These are phyloP conservation scores for Tenrec ecaudatus DNA, from an alignment of 2,113 vertebrate genomes.

Conservation along the genomic window DNA sequence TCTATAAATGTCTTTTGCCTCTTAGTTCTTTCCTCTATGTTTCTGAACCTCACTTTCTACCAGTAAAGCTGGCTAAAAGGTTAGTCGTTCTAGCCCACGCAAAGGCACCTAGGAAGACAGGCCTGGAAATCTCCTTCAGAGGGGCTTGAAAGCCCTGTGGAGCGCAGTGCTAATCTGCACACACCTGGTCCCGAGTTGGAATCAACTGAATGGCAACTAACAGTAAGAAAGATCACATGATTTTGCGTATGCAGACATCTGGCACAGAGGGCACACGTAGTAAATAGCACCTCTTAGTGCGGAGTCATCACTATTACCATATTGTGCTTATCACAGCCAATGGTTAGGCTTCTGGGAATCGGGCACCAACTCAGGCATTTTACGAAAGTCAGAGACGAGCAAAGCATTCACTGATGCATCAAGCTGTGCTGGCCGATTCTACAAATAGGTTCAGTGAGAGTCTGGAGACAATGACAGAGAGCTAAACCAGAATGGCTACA, in stretches of 20 bases:
- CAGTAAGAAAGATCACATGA: background rate
- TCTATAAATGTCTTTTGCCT: no score
- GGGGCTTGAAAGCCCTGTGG: background rate
- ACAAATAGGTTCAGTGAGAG: background rate
- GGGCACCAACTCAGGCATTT: slow-evolving; percentile 3
- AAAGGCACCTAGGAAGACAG: background rate
- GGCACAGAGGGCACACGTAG: background rate
- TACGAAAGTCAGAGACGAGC: background rate
- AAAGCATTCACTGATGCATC: background rate
- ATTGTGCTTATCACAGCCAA: background rate
- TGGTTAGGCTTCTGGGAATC: background rate
- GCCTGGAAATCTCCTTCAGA: background rate
- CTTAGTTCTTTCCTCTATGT: no score
- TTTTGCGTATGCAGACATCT: background rate
- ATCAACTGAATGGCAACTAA: background rate
- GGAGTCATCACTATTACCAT: background rate
- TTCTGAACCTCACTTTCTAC: background rate
- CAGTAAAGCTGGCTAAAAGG: background rate
- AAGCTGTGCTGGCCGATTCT: background rate
- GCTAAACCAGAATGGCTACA: background rate
- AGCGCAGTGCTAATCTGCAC: background rate
- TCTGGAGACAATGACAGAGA: slow-evolving; percentile 8
- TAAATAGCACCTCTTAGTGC: background rate
- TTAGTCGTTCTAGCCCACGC: background rate
- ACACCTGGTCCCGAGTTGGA: background rate